Evolutionary conservation across 2,888 invertebrate genomes (phyloP), one percentile per base, ranked within the genome.

Genomic region (Perizoma affinitatum): DNA sequence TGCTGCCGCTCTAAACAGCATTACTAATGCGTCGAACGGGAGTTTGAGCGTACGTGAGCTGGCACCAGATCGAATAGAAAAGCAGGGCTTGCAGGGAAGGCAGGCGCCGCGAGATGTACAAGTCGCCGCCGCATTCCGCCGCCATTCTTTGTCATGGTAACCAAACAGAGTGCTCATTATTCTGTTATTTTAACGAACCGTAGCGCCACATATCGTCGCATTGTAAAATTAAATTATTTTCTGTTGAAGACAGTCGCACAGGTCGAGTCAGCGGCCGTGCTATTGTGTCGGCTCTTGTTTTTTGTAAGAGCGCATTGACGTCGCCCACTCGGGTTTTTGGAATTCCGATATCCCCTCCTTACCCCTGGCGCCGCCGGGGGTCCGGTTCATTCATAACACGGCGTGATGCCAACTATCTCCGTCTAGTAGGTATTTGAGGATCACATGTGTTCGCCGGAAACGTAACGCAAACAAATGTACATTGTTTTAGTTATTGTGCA

Each of bases 291-390:
- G 82, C 76, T 83, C 80, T 79, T 78, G 79, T 85, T 87, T 86
- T 86, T 87, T 86, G 74, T 73, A 73, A 10, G 75, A n/a, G 79
- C 76, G 79, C 79, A 81, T 81, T 77, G 78, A 70, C 84, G 79
- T 85, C 85, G 84, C 87, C 87, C 87, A 87, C 87, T 87, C 83
- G 80, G 86, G 84, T 87, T 90, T 90, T 92, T 90, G 90, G 87
- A 91, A 92, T 92, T 91, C 90, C 74, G 67, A 71, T 72, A 72
- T 52, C 66, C 73, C 70, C 68, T 69, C 69, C 67, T 65, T 58
- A 62, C 60, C 65, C 64, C 73, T 62, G 66, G 69, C 72, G 67
- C 73, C 69, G 74, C 71, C 71, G 70, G 85, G 84, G 87, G 87
- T 86, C 87, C 77, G 74, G 81, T 89, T 86, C 91, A 92, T 92